Base-by-base conservation (phyloP, 2,113 vertebrate species). In the Caloenas nicobarica region DNA sequence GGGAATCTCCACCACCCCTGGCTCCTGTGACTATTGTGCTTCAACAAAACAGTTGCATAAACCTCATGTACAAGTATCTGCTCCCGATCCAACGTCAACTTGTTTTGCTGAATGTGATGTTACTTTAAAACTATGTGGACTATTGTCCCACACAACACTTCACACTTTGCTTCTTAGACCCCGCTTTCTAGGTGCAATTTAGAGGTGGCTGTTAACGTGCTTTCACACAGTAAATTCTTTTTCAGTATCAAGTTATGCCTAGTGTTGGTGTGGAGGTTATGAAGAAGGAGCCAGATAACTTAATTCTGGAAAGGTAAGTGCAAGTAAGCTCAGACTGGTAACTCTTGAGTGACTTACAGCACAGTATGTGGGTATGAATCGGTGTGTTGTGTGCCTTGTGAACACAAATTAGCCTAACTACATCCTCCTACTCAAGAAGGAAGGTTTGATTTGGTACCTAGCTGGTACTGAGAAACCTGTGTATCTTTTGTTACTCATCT, bases 141-240 rank as follows among this genome's bases (percentile, higher is more conserved):
- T 21, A 0, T 28, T 54, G 8, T 61, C 36, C 42, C 28, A 18
- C 46, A 8, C 29, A 25, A 2, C 10, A 1, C 14, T 42, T 33
- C 9, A 3, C 24, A 4, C 58, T 13, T 31, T 46, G 72, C 40
- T 80, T n/a, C 31, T 56, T 15, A 40, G 10, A 31, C 17, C 19
- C 22, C 44, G 50, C 10, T 40, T 77, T 70, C 24, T 44, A 16
- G 10, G 33, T 40, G 76, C n/a, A 26, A 3, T 28, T 38, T 10
- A 50, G 36, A 29, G 23, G 23, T 22, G 18, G 40, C 18, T 4
- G 3, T 6, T 57, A 6, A 6, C 0, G 1, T 44, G 34, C 29
- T 33, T 72, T 60, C 21, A 40, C 10, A 5, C 23, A 19, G 18
- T 11, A 13, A 6, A 2, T 8, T 16, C 18, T 69, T 22, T 13